A percentile compares a stretch with the other conserved stretches of the same genome.
phyloP scores from a whole-genome alignment of 2,113 vertebrate genomes.

The Entelurus aequoreus region DNA sequence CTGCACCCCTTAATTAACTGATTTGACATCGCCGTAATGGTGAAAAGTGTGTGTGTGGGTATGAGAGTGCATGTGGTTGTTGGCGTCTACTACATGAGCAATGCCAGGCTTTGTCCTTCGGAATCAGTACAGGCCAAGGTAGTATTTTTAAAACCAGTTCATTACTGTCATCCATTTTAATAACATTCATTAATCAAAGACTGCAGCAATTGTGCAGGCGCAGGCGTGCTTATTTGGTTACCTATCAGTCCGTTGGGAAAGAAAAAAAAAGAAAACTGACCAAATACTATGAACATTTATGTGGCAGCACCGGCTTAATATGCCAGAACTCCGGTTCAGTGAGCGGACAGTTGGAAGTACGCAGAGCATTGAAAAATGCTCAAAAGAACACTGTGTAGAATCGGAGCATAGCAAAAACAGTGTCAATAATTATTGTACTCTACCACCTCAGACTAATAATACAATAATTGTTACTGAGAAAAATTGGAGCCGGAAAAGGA shows the following conservation, averaged over 20 bases:
- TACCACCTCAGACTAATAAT: too few species aligned
- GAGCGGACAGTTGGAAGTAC: too few species aligned
- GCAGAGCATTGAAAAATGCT: too few species aligned
- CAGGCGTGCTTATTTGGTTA: conserved; percentile 9
- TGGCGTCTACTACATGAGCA: conserved; percentile 7
- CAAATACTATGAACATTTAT: too few species aligned
- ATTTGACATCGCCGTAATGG: conserved; percentile 42
- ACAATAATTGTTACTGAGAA: too few species aligned
- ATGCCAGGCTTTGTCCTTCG: conserved; percentile 45
- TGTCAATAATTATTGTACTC: too few species aligned
- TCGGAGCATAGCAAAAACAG: too few species aligned
- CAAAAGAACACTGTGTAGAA: too few species aligned
- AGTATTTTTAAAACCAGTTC: conserved; percentile 27
- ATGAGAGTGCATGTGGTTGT: conserved; percentile 8
- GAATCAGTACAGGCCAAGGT: conserved; percentile 25
- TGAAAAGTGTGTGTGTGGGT: conserved; percentile 2
- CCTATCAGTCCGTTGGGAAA: conserved; percentile 30
- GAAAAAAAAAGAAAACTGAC: too few species aligned
- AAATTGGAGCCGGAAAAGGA: too few species aligned
- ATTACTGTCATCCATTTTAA: conserved; percentile 44
- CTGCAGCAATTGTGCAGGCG: conserved; percentile 4
- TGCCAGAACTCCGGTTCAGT: too few species aligned
- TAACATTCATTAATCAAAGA: conserved; percentile 35
- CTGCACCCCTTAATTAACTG: conserved; percentile 47
- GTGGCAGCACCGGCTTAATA: too few species aligned